Conservation (phyloP, 1,140 invertebrate species). For the Thereuonema tuberculata region DNA sequence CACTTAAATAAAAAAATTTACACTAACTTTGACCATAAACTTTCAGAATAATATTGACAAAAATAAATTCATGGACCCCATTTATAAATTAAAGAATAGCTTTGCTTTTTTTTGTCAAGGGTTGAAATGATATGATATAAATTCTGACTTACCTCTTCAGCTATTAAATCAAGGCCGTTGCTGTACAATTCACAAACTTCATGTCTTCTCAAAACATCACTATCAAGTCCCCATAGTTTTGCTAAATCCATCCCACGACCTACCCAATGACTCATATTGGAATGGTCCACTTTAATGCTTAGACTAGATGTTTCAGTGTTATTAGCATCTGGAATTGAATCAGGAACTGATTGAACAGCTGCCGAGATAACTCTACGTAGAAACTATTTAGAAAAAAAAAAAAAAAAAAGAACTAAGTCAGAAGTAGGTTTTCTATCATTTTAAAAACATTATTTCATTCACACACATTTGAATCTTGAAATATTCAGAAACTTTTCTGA, state of each 20-base stretch:
- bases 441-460: background rate
- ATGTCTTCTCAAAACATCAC: conserved; percentile 55
- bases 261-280: background rate
- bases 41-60: no score
- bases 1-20: no score
- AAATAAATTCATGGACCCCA: no score
- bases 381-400: conserved; percentile 23
- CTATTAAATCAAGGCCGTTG: conserved; percentile 58
- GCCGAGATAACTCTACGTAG: conserved; percentile 24
- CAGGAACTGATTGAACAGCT: conserved; percentile 18
- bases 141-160: conserved; percentile 57
- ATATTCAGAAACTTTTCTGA: no score
- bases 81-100: no score
- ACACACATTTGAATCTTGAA: no score
- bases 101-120: no score
- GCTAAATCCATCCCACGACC: conserved; percentile 46
- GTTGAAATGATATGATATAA: no score
- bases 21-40: no score
- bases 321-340: conserved; percentile 7
- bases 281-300: background rate
- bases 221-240: conserved; percentile 61
- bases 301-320: background rate
- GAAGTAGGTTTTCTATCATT: no score
- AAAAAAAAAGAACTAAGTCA: no score
- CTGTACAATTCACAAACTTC: conserved; percentile 61